Percentiles rank a stretch among this genome's conserved stretches.
Evolutionary conservation across 2,113 vertebrate genomes (phyloP).

Genomic region (Artemisiospiza belli): DNA sequence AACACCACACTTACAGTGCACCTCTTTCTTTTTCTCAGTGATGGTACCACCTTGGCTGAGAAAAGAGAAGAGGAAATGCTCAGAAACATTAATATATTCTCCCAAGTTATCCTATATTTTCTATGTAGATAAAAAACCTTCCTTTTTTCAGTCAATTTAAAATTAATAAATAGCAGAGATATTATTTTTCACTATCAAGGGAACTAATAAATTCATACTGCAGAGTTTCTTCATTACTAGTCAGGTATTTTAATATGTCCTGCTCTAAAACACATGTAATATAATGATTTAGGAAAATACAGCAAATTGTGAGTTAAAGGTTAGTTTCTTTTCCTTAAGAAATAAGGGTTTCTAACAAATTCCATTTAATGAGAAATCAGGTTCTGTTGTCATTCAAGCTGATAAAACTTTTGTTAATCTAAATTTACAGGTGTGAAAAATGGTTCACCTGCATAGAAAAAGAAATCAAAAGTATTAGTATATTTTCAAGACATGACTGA

Average conservation of each 20-base stretch:
- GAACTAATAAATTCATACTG: not conserved
- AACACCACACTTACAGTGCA: not conserved
- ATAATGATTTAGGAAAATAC: not conserved
- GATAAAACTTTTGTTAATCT: not conserved
- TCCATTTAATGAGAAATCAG: not conserved
- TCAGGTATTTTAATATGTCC: not conserved
- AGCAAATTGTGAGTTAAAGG: not conserved
- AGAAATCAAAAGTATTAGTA: not conserved
- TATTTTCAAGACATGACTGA: not conserved
- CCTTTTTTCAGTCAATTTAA: not conserved
- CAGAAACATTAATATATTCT: not conserved
- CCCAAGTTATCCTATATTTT: not conserved
- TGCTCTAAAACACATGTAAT: not conserved
- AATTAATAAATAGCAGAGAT: not conserved
- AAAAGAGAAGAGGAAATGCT: not conserved
- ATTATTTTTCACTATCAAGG: not conserved
- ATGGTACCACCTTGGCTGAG: not conserved
- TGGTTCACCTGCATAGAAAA: not conserved
- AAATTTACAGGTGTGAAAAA: not conserved
- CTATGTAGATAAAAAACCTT: not conserved
- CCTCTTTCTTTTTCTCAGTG: slow-evolving; percentile 31
- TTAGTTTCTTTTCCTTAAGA: not conserved
- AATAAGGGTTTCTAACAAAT: not conserved
- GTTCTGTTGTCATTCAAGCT: not conserved
- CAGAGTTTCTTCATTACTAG: not conserved